Percentiles rank a stretch among this genome's conserved stretches.
Conservation (phyloP, 2,113 vertebrate genomes). For the Okapia johnstoni region DNA sequence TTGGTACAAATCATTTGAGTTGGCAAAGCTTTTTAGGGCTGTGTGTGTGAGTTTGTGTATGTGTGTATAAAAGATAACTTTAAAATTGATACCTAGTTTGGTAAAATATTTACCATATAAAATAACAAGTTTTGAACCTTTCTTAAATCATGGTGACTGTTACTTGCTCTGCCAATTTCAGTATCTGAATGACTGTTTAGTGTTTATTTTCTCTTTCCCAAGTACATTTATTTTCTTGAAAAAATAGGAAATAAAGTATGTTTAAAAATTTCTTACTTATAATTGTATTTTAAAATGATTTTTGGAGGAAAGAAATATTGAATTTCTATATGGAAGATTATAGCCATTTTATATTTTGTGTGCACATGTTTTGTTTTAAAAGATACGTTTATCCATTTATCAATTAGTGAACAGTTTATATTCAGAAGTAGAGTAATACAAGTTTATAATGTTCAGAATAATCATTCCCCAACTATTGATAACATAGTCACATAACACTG, state of each 20-base stretch:
- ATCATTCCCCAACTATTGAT: not conserved
- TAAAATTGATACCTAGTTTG: conserved; percentile 66
- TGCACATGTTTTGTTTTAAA: not conserved
- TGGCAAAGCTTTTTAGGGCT: conserved; percentile 73
- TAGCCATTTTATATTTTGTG: not conserved
- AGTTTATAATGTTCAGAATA: not conserved
- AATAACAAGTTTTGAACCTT: conserved; percentile 73
- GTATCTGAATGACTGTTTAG: conserved; percentile 73
- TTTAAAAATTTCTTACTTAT: conserved; percentile 72
- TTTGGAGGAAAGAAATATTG: conserved; percentile 58
- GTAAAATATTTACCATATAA: conserved; percentile 75
- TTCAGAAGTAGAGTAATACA: not conserved
- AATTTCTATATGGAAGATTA: conserved; percentile 38
- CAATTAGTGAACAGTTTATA: not conserved
- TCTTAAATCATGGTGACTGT: conserved; percentile 70
- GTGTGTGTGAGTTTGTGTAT: not conserved
- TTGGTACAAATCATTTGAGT: conserved; percentile 54
- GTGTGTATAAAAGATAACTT: conserved; percentile 68
- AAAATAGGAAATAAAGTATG: conserved; percentile 76
- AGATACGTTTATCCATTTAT: not conserved
- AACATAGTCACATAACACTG: not conserved
- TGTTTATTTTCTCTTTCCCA: conserved; percentile 77
- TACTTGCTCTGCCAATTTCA: conserved; percentile 68
- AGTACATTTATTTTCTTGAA: conserved; percentile 77
- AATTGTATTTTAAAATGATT: conserved; percentile 72